Percentiles rank a stretch among this genome's conserved stretches.
phyloP scores from a whole-genome alignment of 2,888 invertebrate genomes.

The Hybos culiciformis region DNA sequence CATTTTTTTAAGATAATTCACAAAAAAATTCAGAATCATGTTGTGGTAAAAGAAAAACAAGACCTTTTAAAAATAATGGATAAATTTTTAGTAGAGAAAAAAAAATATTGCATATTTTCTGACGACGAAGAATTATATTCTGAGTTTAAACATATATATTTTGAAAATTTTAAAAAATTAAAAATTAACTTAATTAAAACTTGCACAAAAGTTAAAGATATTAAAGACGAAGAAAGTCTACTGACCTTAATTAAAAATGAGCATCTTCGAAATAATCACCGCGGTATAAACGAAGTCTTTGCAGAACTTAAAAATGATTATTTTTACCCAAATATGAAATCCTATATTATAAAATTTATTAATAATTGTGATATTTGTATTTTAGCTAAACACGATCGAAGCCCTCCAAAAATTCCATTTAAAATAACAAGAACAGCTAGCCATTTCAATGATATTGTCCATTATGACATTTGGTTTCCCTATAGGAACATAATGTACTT shows the following conservation, averaged over 20 bases:
- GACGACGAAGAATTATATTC: not conserved
- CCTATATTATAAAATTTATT: not conserved
- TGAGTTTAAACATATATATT: not conserved
- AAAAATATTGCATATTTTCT: not conserved
- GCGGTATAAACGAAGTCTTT: conserved; percentile 4
- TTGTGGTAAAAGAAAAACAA: not conserved
- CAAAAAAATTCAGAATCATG: conserved; percentile 2
- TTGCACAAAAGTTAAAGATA: conserved; percentile 1
- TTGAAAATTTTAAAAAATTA: conserved; percentile 1
- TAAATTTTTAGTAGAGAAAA: conserved; percentile 1
- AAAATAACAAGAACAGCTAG: not conserved
- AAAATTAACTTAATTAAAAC: conserved; percentile 7
- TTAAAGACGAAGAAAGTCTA: not conserved
- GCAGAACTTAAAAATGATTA: not conserved
- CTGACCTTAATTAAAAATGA: not conserved
- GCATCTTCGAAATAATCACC: conserved; percentile 1
- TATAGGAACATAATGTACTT: conserved; percentile 3
- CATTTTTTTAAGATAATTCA: not conserved
- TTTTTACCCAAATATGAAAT: conserved; percentile 1
- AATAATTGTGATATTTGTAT: conserved; percentile 3
- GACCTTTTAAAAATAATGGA: conserved; percentile 1
- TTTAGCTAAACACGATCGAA: conserved; percentile 4
- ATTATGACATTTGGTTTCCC: conserved; percentile 4
- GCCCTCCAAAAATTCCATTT: conserved; percentile 1
- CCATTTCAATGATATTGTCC: conserved; percentile 2